Evolutionary conservation across 2,888 invertebrate species (phyloP).

Genomic region (Synanthedon vespiformis): DNA sequence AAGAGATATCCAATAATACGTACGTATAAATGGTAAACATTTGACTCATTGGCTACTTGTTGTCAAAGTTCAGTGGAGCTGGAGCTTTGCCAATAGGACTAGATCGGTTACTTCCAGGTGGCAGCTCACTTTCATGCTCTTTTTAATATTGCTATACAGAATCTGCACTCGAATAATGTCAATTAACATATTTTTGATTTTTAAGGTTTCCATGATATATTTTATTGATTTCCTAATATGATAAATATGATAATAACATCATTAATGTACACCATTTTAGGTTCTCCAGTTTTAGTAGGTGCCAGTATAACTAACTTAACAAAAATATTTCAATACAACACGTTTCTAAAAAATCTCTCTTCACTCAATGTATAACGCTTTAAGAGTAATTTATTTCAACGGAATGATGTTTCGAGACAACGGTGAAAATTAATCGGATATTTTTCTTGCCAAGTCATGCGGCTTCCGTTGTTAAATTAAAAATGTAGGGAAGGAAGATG

Average conservation of each 20-base stretch:
- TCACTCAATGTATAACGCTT: constrained; percentile 25
- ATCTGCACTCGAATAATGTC: constrained; percentile 6
- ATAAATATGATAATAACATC: no score
- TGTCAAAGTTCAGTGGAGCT: constrained; percentile 68
- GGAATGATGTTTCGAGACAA: constrained; percentile 28
- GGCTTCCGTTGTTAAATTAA: constrained; percentile 64
- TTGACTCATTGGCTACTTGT: constrained; percentile 36
- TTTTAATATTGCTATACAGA: constrained; percentile 20
- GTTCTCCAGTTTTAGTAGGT: no score
- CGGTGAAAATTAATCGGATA: constrained; percentile 54
- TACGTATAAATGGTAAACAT: neutral
- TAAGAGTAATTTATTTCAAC: constrained; percentile 42
- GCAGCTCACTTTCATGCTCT: constrained; percentile 22
- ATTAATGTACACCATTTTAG: no score
- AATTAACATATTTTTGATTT: no score
- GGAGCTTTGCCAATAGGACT: constrained; percentile 55
- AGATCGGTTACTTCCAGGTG: constrained; percentile 55
- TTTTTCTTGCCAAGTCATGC: constrained; percentile 57
- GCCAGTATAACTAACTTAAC: no score
- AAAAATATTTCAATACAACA: no score
- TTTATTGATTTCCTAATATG: no score
- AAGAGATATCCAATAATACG: no score
- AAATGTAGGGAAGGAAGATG: constrained; percentile 45
- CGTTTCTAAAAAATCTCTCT: constrained; percentile 19
- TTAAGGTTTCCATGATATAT: no score